Conservation (phyloP, 2,888 invertebrate genomes). For the Chesias legatella region DNA sequence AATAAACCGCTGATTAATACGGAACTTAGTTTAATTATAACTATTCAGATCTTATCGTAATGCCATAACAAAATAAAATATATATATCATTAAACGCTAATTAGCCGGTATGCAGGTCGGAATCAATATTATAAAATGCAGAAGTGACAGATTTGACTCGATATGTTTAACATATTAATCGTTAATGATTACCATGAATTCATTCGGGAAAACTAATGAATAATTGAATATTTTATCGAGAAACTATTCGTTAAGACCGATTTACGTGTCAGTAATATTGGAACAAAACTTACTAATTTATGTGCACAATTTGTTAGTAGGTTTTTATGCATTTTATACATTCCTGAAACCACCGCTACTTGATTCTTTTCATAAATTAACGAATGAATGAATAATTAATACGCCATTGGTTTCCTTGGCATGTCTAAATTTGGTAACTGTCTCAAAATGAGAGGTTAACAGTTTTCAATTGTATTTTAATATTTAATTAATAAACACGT, state of each 20-base stretch:
- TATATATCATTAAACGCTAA: constrained; percentile 13
- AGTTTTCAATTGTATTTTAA: too few species aligned
- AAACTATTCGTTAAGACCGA: constrained; percentile 6
- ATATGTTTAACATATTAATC: constrained; percentile 17
- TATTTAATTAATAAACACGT: too few species aligned
- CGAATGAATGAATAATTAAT: too few species aligned
- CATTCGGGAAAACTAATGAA: constrained; percentile 16
- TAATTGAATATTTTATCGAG: constrained; percentile 15
- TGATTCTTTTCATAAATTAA: too few species aligned
- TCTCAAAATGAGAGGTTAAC: too few species aligned
- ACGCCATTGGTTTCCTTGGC: too few species aligned
- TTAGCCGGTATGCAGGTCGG: constrained; percentile 7
- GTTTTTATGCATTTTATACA: too few species aligned
- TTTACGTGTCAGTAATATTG: constrained; percentile 4
- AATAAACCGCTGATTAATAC: constrained; percentile 31
- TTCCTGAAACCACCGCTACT: too few species aligned
- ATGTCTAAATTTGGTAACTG: too few species aligned
- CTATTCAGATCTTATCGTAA: constrained; percentile 35
- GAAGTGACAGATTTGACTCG: constrained; percentile 11
- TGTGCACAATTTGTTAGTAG: too few species aligned
- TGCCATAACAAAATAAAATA: constrained; percentile 33
- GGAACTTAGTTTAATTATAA: constrained; percentile 31
- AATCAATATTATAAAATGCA: constrained; percentile 5
- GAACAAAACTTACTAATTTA: neutral
- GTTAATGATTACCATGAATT: constrained; percentile 13